phyloP scores from a whole-genome alignment of 2,888 invertebrate species.

The Mamestra brassicae region DNA sequence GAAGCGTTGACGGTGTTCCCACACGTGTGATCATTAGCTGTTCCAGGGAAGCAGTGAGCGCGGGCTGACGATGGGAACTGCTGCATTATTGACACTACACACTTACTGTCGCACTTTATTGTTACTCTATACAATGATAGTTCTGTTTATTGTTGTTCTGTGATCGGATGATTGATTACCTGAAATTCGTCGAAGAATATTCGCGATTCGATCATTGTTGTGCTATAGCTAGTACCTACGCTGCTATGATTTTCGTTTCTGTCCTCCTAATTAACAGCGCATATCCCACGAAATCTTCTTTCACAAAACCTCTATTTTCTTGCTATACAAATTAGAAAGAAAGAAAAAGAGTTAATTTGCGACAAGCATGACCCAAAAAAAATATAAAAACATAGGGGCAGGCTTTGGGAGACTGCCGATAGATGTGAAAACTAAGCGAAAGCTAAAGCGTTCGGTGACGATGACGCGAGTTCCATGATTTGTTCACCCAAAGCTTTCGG shows the following conservation, averaged over 20 bases:
- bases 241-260: not conserved
- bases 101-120: constrained; percentile 56
- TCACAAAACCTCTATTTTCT: no score
- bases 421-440: no score
- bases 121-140: constrained; percentile 49
- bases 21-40: constrained; percentile 84
- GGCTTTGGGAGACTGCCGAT: no score
- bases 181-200: constrained; percentile 13
- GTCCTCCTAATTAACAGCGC: not conserved
- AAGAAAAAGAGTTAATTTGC: no score
- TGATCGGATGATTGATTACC: constrained; percentile 27
- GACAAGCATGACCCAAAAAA: no score
- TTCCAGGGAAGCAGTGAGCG: constrained; percentile 78
- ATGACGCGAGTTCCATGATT: no score
- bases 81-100: constrained; percentile 73
- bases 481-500: no score
- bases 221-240: not conserved
- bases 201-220: not conserved
- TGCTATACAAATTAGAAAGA: no score
- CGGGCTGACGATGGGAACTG: constrained; percentile 78
- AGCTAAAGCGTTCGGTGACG: no score
- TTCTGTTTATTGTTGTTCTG: constrained; percentile 34
- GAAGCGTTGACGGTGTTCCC: constrained; percentile 79
- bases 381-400: no score
- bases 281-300: not conserved